These are phyloP conservation scores for Oscheius sp. DNA, from an alignment of 2,888 invertebrate species.

Conservation along the genomic window DNA sequence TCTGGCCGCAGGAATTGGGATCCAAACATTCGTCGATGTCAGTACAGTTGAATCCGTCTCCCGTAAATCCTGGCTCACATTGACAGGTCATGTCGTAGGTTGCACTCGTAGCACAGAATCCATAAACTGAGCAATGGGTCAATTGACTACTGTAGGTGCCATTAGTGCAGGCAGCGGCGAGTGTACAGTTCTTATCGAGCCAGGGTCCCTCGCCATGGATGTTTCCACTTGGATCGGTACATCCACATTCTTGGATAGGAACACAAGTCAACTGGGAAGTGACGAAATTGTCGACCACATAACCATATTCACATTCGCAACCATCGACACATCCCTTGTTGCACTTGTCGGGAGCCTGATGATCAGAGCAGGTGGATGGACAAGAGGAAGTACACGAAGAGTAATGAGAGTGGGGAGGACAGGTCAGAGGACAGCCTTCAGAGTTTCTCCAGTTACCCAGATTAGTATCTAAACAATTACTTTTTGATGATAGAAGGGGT, in stretches of 20 bases:
- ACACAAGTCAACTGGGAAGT: constrained; percentile 37
- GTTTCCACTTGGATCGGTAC: constrained; percentile 57
- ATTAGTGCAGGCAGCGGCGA: constrained; percentile 44
- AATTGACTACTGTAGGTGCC: constrained; percentile 59
- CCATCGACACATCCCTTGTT: constrained; percentile 66
- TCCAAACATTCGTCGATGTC: constrained; percentile 14
- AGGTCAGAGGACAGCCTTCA: constrained; percentile 43
- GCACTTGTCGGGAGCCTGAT: constrained; percentile 29
- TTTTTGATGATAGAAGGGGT: too few relatives aligned
- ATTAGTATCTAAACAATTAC: constrained; percentile 26
- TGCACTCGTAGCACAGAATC: neutral
- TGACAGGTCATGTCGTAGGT: constrained; percentile 1
- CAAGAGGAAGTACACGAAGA: constrained; percentile 51
- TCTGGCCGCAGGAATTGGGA: neutral
- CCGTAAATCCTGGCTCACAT: constrained; percentile 18
- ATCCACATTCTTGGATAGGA: constrained; percentile 52
- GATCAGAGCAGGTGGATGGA: constrained; percentile 54
- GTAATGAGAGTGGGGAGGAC: constrained; percentile 44
- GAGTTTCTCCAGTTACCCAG: constrained; percentile 36
- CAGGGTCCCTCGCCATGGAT: constrained; percentile 34
- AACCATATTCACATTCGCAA: constrained; percentile 68
- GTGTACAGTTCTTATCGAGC: constrained; percentile 50
- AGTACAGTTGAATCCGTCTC: constrained; percentile 22
- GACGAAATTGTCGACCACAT: constrained; percentile 53
- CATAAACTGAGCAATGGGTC: constrained; percentile 13